Conservation (phyloP, 2,888 invertebrate genomes). For the Aporophyla nigra region DNA sequence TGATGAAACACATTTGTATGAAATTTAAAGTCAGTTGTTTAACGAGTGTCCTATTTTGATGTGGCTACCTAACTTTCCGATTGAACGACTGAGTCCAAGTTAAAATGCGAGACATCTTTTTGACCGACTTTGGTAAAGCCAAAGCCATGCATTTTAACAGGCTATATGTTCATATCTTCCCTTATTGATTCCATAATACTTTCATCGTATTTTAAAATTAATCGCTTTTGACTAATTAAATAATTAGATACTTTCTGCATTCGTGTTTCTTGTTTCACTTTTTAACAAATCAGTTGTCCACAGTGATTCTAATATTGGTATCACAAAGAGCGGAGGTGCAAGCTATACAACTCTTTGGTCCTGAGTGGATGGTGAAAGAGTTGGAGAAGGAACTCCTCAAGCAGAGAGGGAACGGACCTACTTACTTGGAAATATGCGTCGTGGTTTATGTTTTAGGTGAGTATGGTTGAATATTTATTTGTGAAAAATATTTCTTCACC, state of each 20-base stretch:
- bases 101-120: background rate
- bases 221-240: background rate
- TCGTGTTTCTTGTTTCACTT: background rate
- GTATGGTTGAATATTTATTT: slow-evolving; percentile 44
- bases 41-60: background rate
- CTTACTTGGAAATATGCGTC: slow-evolving; percentile 95
- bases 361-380: slow-evolving; percentile 92
- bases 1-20: background rate
- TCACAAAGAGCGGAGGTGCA: slow-evolving; percentile 97
- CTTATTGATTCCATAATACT: no score
- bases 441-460: slow-evolving; percentile 95
- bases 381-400: slow-evolving; percentile 92
- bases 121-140: background rate
- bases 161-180: no score
- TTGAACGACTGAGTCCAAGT: background rate
- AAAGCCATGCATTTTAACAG: no score
- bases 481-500: no score
- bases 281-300: background rate
- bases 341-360: slow-evolving; percentile 93
- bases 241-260: background rate
- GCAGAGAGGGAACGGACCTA: slow-evolving; percentile 96
- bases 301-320: slow-evolving; percentile 97
- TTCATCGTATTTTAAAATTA: background rate
- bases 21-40: background rate
- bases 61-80: background rate